Percentiles rank a stretch among this genome's conserved stretches.
These are phyloP conservation scores for Gymnoscopelus microlampas DNA, from an alignment of 2,797 vertebrate genomes.

Conservation along the genomic window DNA sequence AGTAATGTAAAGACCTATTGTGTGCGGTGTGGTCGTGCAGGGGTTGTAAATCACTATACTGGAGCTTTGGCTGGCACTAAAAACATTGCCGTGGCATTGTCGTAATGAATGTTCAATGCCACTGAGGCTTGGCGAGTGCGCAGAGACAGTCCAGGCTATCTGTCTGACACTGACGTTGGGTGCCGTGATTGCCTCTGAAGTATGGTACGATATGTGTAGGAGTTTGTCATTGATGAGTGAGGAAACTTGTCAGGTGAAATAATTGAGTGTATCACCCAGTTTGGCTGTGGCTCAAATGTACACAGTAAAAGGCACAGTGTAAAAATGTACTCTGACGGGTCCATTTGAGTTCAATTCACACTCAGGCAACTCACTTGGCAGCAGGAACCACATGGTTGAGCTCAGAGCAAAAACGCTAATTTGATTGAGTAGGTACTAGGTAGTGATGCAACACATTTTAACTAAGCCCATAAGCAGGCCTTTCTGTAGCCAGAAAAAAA, in stretches of 20 bases:
- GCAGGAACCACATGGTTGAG: neutral
- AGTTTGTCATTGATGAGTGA: conserved; percentile 12
- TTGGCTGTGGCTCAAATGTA: conserved; percentile 5
- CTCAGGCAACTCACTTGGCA: neutral
- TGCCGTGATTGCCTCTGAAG: neutral
- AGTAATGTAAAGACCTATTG: neutral
- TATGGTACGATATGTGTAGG: neutral
- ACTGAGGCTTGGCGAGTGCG: neutral
- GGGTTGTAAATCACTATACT: conserved; percentile 12
- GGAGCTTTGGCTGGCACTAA: neutral
- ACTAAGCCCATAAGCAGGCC: neutral
- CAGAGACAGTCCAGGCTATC: neutral
- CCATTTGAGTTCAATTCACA: no score
- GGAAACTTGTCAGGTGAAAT: conserved; percentile 14
- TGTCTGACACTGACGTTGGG: conserved; percentile 1
- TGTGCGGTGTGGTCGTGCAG: neutral
- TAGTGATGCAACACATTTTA: neutral
- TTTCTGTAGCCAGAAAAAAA: neutral
- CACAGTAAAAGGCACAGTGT: neutral
- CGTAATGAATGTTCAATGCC: conserved; percentile 6
- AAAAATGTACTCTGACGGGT: no score
- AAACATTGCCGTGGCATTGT: neutral
- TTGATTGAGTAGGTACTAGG: no score
- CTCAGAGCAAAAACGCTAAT: neutral
- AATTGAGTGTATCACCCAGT: conserved; percentile 11